Percentiles rank a stretch among this genome's conserved stretches.
Conservation (phyloP, 2,888 invertebrate species). For the Pseudococcus viburni region DNA sequence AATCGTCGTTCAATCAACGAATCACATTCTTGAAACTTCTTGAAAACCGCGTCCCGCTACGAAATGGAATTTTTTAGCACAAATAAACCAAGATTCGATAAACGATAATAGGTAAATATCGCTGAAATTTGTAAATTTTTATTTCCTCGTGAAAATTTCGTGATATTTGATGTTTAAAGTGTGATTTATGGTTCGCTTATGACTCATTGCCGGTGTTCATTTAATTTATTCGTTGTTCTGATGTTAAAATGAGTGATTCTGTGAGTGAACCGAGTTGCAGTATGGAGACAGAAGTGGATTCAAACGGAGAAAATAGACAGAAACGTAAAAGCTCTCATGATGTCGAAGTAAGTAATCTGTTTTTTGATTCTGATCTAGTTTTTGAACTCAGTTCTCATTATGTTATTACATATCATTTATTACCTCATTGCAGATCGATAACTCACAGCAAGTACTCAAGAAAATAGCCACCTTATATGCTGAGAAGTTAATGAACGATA, state of each 20-base stretch:
- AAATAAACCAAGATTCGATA: neutral
- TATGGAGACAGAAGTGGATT: conserved; percentile 21
- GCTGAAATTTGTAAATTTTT: neutral
- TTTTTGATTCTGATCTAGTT: neutral
- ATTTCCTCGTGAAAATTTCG: neutral
- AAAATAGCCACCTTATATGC: conserved; percentile 88
- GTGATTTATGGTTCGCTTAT: neutral
- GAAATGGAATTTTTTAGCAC: neutral
- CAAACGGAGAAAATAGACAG: conserved; percentile 39
- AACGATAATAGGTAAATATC: neutral
- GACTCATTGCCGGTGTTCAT: neutral
- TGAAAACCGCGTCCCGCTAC: neutral
- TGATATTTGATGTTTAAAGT: neutral
- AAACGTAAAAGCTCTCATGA: conserved; percentile 63
- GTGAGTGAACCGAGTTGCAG: neutral
- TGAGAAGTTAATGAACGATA: conserved; percentile 90
- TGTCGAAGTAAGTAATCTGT: conserved; percentile 48
- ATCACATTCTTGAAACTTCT: neutral
- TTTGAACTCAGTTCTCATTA: neutral
- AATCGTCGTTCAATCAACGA: neutral
- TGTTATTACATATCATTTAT: neutral
- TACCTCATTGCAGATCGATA: conserved; percentile 80
- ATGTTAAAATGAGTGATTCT: conserved; percentile 20
- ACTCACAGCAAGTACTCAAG: conserved; percentile 84
- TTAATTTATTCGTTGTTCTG: neutral